phyloP scores from a whole-genome alignment of 2,888 invertebrate species.

The Limnephilus lunatus region DNA sequence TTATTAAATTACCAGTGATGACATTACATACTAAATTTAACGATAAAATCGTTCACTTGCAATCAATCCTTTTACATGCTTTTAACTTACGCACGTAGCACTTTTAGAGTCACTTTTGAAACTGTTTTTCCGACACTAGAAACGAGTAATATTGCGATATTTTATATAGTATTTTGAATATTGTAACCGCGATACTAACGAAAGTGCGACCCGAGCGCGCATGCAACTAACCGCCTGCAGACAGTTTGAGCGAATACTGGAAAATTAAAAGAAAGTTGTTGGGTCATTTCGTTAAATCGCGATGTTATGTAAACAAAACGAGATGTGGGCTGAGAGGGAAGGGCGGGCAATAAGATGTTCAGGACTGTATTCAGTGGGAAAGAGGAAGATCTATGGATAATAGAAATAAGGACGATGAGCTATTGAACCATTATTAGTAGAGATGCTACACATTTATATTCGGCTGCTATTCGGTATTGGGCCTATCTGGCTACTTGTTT shows the following conservation, averaged over 20 bases:
- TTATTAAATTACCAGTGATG: not conserved
- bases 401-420: too few relatives aligned
- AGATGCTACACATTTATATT: too few relatives aligned
- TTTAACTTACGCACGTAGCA: not conserved
- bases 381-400: not conserved
- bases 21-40: not conserved
- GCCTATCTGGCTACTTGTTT: too few relatives aligned
- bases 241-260: conserved; percentile 47
- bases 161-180: not conserved
- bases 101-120: not conserved
- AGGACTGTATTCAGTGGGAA: not conserved
- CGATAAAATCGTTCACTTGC: not conserved
- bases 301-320: conserved; percentile 19
- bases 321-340: not conserved
- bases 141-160: not conserved
- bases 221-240: conserved; percentile 11
- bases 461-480: too few relatives aligned
- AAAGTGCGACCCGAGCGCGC: not conserved
- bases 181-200: not conserved
- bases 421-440: too few relatives aligned
- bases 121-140: not conserved
- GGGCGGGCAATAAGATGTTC: not conserved
- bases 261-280: conserved; percentile 54
- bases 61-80: not conserved
- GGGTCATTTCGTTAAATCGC: conserved; percentile 28